Evolutionary conservation across 2,113 vertebrate genomes (phyloP).

Genomic region (Perca fluviatilis): DNA sequence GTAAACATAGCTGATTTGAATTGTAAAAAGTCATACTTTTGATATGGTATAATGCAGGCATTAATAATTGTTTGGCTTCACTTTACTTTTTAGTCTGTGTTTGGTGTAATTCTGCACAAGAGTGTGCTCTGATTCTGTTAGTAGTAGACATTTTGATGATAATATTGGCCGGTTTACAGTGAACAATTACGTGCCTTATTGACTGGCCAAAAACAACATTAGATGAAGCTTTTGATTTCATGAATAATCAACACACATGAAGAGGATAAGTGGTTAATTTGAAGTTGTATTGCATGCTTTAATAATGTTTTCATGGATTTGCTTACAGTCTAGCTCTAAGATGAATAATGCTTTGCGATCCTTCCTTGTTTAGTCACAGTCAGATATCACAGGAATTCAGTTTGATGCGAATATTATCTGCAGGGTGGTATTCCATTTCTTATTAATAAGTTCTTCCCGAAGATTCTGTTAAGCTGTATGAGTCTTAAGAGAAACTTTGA

Average conservation of each 20-base stretch:
- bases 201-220: conserved; percentile 52
- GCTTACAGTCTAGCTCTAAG: conserved; percentile 26
- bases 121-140: conserved; percentile 39
- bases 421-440: conserved; percentile 39
- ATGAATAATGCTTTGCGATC: conserved; percentile 56
- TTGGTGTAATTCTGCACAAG: conserved; percentile 26
- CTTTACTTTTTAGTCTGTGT: conserved; percentile 6
- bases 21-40: conserved; percentile 13
- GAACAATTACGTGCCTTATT: conserved; percentile 58
- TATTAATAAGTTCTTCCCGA: conserved; percentile 42
- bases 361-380: conserved; percentile 53
- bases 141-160: conserved; percentile 45
- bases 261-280: conserved; percentile 60
- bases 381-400: conserved; percentile 31
- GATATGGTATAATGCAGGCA: neutral
- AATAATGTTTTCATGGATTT: conserved; percentile 68
- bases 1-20: conserved; percentile 40
- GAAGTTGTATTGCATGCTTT: conserved; percentile 58
- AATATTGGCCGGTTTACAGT: conserved; percentile 38
- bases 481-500: conserved; percentile 58
- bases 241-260: conserved; percentile 60
- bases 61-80: neutral
- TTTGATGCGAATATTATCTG: conserved; percentile 18
- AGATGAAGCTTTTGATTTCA: conserved; percentile 64
- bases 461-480: conserved; percentile 46